Base-by-base conservation (phyloP, 2,888 invertebrate genomes). In the Trissolcus japonicus region DNA sequence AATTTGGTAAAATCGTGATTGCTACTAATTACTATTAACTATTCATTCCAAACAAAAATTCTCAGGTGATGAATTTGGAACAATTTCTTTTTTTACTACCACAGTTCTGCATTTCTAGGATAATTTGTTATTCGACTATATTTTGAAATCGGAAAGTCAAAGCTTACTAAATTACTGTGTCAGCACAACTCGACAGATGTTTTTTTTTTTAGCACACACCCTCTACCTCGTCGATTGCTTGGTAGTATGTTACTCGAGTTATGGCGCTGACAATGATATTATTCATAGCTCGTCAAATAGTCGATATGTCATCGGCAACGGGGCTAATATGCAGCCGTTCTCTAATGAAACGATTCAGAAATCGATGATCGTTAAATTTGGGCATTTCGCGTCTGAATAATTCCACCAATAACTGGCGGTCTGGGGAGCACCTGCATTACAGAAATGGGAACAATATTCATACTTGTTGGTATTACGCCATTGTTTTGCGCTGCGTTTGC, bases 311-410 rank as follows among this genome's bases (percentile, higher is more conserved):
- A 78, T 75, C 73, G 65, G 53, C 63, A 76, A 73, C 51, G 46
- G 50, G 46, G 61, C 48, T 50, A 65, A 48, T 69, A 62, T 60
- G 69, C 50, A 71, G 65, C 66, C 46, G 56, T 68, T 68, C 65
- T 50, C 66, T 62, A 66, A 69, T 60, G 69, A 76, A 35, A 72
- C 74, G 69, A 73, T 71, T 74, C 75, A 59, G 73, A 71, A 76
- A 80, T 78, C 76, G 76, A 78, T 78, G 73, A 78, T 78, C 80
- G 67, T 80, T 73, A 73, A 79, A 79, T 78, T 78, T 63, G 61
- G 69, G 40, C 50, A 78, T 78, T 56, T 66, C 57, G 40, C 35
- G 69, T 62, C 76, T 68, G 62, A 80, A 78, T 77, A 75, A 80
- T 79, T 80, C 66, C 57, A 59, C 68, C 65, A 63, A 67, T 72